These are phyloP conservation scores for Periparus ater DNA, from an alignment of 2,797 vertebrate species.

Conservation along the genomic window DNA sequence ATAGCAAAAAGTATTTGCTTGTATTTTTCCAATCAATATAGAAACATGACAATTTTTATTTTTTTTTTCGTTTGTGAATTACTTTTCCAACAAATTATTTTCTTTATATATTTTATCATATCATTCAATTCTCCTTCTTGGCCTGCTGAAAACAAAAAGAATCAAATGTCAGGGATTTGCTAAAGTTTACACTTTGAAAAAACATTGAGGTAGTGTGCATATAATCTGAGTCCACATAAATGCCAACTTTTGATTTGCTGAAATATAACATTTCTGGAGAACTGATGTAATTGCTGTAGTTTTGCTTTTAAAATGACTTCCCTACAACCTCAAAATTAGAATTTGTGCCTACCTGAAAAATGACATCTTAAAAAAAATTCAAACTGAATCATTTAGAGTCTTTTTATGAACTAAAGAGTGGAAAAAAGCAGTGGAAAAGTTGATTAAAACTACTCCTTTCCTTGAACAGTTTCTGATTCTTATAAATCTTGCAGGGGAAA, in stretches of 20 bases:
- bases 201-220: accelerated
- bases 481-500: background rate
- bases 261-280: background rate
- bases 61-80: background rate
- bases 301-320: background rate
- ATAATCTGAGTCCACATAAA: background rate
- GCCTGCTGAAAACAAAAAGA: background rate
- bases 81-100: background rate
- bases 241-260: background rate
- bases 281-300: background rate
- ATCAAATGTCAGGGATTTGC: background rate
- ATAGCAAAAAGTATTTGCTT: background rate
- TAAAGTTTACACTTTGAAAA: background rate
- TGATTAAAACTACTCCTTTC: background rate
- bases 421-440: background rate
- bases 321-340: background rate
- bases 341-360: background rate
- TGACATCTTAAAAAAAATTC: background rate
- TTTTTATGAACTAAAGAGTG: background rate
- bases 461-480: background rate
- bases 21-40: background rate
- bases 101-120: background rate
- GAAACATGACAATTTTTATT: background rate
- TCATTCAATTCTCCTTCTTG: background rate
- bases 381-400: accelerated